Base-by-base conservation (phyloP, 2,113 vertebrate genomes). In the Chamaetylas fuelleborni region DNA sequence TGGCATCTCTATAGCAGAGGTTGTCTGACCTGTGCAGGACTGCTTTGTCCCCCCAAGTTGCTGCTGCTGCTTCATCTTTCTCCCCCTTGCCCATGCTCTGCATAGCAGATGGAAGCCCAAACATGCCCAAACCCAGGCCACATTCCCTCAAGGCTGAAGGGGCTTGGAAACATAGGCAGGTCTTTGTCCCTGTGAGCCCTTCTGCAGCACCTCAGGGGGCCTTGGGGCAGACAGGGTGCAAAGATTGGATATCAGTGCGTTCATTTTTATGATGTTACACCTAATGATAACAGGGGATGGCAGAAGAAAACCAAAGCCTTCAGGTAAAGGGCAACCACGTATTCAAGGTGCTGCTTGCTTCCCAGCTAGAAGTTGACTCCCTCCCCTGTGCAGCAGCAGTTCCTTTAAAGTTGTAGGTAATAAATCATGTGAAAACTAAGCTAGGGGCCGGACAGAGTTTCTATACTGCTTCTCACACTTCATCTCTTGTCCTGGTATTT, bases 21-120 rank as follows among this genome's bases (percentile, higher is more conserved):
- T 10, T 40, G 19, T 56, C 47, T 72, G 74, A 60, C n/a, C 29
- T 79, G 31, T 62, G 17, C 48, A 91, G 31, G 26, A 64, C 31
- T 70, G 31, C 12, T n/a, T 61, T 94, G 71, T 47, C 7, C 18
- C 50, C 38, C 29, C 24, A 29, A 8, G 26, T 23, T 76, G 34
- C 79, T 84, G 57, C 79, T 84, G 57, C 86, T 84, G 66, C 81
- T 78, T 93, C 61, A 23, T 91, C 50, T 87, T 87, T 71, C 28
- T 79, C 5, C 45, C 40, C 48, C 13, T 82, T 73, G 15, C 29
- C 26, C 3, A 2, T 81, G 16, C 8, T 77, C 11, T 70, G 51
- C 42, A 66, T 54, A 77, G 61, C 51, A 86, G 29, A 19, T 43
- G 19, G 24, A 78, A 92, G 36, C 36, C 22, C 28, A 74, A 15